A percentile compares a stretch with the other conserved stretches of the same genome.
These are phyloP conservation scores for Neodontobutis hainanensis DNA, from an alignment of 2,113 vertebrate genomes.

Conservation along the genomic window DNA sequence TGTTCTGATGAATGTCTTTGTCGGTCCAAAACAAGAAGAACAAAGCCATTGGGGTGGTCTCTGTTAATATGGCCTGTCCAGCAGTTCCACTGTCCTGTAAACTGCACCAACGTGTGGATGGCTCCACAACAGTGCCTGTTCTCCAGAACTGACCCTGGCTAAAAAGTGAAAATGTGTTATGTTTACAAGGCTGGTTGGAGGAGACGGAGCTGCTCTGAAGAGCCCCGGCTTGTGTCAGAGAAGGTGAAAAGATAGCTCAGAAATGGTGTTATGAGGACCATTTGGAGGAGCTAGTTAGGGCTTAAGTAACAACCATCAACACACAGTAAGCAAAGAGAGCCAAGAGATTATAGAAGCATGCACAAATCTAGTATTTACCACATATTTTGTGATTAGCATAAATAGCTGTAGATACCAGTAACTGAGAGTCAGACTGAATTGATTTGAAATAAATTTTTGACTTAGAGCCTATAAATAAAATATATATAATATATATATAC, in stretches of 20 bases:
- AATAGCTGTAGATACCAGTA: too few species aligned
- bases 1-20: slow-evolving; percentile 67
- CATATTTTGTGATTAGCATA: too few species aligned
- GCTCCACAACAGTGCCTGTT: background rate
- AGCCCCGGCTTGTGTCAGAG: slow-evolving; percentile 7
- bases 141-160: background rate
- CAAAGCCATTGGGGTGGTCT: slow-evolving; percentile 62
- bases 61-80: slow-evolving; percentile 74
- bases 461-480: too few species aligned
- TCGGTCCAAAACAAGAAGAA: slow-evolving; percentile 60
- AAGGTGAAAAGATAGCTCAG: slow-evolving; percentile 9
- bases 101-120: slow-evolving; percentile 37
- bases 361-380: too few species aligned
- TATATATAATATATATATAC: too few species aligned
- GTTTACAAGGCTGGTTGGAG: background rate
- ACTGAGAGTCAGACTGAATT: too few species aligned
- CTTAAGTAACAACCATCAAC: slow-evolving; percentile 7
- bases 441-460: too few species aligned
- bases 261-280: slow-evolving; percentile 32
- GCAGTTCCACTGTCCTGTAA: slow-evolving; percentile 25
- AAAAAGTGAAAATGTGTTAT: background rate
- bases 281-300: slow-evolving; percentile 26
- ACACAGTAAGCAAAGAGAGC: background rate
- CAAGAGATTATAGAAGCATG: background rate
- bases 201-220: slow-evolving; percentile 2